phyloP scores from a whole-genome alignment of 2,113 vertebrate genomes.

The Gnathonemus longibarbis region DNA sequence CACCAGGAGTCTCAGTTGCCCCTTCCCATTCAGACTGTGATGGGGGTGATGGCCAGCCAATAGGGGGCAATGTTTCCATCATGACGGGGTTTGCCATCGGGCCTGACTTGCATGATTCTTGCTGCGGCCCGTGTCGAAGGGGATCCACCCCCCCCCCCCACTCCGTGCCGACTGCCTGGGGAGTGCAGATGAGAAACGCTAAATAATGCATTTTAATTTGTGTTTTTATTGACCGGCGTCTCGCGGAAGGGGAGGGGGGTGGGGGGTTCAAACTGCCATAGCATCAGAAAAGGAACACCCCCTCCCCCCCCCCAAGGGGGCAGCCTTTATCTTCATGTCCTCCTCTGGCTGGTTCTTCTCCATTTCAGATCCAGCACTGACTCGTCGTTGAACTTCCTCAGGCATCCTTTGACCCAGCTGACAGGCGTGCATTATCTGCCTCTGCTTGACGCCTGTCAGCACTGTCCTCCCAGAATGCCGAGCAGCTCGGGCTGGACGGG shows the following conservation, averaged over 20 bases:
- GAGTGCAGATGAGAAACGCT: neutral
- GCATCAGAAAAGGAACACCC: neutral
- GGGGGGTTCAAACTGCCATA: neutral
- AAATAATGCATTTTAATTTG: neutral
- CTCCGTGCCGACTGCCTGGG: neutral
- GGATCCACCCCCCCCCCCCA: neutral
- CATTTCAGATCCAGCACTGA: neutral
- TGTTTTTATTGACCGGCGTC: neutral
- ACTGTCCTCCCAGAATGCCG: slow-evolving; percentile 8
- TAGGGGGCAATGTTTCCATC: neutral
- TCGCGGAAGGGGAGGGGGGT: neutral
- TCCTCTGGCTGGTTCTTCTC: neutral
- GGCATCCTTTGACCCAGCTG: neutral
- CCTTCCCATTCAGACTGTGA: neutral
- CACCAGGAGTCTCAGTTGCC: neutral
- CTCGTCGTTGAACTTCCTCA: neutral
- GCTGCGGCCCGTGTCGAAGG: too few species aligned
- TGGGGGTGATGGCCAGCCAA: neutral
- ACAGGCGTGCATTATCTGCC: neutral
- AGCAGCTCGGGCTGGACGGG: neutral
- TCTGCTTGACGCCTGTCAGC: neutral
- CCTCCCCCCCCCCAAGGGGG: neutral
- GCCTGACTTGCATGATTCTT: neutral
- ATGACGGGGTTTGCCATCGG: neutral
- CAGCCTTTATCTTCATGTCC: neutral